These are phyloP conservation scores for Calephelis nemesis DNA, from an alignment of 1,140 invertebrate genomes.

Conservation along the genomic window DNA sequence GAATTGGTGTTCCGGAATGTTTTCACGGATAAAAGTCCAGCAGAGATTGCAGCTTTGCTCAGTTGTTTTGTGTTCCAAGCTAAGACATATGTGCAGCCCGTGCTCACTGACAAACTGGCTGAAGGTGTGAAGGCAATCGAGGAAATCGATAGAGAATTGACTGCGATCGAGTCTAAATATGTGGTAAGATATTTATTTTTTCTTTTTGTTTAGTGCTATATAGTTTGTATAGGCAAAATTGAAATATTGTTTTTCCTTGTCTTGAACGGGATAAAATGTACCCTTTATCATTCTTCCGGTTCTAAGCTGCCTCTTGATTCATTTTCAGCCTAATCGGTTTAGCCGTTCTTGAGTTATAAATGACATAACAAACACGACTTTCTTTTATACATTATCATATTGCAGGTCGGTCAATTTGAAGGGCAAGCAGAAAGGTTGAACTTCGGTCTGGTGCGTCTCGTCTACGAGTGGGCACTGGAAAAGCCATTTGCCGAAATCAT, in stretches of 20 bases:
- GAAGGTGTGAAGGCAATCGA: conserved; percentile 70
- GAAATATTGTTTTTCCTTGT: no score
- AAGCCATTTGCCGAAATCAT: conserved; percentile 96
- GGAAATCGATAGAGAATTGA: conserved; percentile 62
- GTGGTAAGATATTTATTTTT: conserved; percentile 45
- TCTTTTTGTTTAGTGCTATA: no score
- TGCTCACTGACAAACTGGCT: conserved; percentile 78
- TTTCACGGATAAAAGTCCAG: conserved; percentile 89
- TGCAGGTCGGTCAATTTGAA: conserved; percentile 63
- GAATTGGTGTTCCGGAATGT: conserved; percentile 97
- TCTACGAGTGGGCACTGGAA: conserved; percentile 96
- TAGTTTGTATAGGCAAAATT: no score
- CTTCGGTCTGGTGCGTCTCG: conserved; percentile 95
- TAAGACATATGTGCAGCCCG: conserved; percentile 81
- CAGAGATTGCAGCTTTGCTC: conserved; percentile 95
- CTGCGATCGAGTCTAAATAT: conserved; percentile 67
- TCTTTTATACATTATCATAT: conserved; percentile 4
- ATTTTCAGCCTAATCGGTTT: no score
- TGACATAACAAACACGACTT: no score
- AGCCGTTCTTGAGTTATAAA: no score
- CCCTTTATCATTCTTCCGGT: no score
- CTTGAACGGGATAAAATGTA: no score
- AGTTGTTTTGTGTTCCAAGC: conserved; percentile 96
- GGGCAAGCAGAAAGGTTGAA: conserved; percentile 81
- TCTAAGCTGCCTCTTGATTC: no score